Evolutionary conservation across 2,888 invertebrate species (phyloP).

Genomic region (Papilio demoleus): DNA sequence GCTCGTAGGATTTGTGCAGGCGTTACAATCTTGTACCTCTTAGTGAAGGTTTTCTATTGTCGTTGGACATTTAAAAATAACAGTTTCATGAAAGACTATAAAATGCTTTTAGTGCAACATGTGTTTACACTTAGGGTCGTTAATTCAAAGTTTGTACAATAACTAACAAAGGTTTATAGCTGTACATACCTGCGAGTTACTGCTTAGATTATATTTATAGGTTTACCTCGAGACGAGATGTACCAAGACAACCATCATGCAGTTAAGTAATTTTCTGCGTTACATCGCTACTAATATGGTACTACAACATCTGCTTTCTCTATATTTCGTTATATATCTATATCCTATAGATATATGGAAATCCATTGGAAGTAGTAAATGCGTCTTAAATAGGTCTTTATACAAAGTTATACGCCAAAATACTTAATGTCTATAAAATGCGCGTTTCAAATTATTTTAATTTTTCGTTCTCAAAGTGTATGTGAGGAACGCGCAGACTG

Average conservation of each 20-base stretch:
- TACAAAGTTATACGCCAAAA: background rate
- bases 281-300: conserved; percentile 71
- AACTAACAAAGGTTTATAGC: conserved; percentile 60
- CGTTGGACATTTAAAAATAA: conserved; percentile 56
- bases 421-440: background rate
- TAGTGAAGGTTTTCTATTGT: conserved; percentile 46
- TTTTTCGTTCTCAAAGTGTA: background rate
- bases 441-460: background rate
- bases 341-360: too few relatives aligned
- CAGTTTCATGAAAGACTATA: conserved; percentile 60
- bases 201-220: conserved; percentile 63
- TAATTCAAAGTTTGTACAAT: conserved; percentile 68
- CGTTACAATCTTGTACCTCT: conserved; percentile 48
- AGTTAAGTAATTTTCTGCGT: conserved; percentile 75
- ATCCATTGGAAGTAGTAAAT: conserved; percentile 60
- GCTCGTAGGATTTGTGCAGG: conserved; percentile 61
- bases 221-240: conserved; percentile 45
- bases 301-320: conserved; percentile 66
- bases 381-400: conserved; percentile 55
- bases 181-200: conserved; percentile 42
- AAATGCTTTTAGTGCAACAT: conserved; percentile 71
- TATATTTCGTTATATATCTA: conserved; percentile 77
- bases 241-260: conserved; percentile 65
- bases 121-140: conserved; percentile 69
- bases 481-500: conserved; percentile 31